Conservation (phyloP, 2,888 invertebrate genomes). For the Dicranocentrus wangi region DNA sequence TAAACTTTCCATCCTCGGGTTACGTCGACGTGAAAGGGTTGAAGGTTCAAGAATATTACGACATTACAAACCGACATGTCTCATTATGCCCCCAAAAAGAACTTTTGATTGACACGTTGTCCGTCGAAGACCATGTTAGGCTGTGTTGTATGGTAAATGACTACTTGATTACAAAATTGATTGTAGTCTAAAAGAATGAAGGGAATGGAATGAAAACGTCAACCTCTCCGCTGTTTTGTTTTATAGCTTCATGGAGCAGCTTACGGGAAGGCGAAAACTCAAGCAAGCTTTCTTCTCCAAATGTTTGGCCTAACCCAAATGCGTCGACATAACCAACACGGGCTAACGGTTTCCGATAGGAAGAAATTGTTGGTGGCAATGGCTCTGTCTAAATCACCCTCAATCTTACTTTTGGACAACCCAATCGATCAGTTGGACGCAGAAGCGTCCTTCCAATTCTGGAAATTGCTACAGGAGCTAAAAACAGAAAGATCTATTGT, state of each 20-base stretch:
- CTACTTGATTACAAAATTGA: not conserved
- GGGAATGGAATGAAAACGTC: not conserved
- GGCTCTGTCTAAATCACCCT: conserved; percentile 65
- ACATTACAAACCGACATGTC: conserved; percentile 51
- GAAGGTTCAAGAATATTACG: conserved; percentile 54
- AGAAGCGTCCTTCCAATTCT: conserved; percentile 54
- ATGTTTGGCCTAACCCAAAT: conserved; percentile 51
- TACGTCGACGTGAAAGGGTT: conserved; percentile 60
- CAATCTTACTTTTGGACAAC: conserved; percentile 62
- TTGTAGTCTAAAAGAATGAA: too few relatives aligned
- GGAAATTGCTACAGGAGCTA: conserved; percentile 61
- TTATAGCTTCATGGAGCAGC: conserved; percentile 57
- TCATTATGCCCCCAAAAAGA: conserved; percentile 64
- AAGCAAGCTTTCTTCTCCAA: conserved; percentile 55
- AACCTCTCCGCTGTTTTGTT: not conserved
- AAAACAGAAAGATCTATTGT: conserved; percentile 57
- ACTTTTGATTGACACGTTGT: conserved; percentile 52
- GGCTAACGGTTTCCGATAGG: conserved; percentile 50
- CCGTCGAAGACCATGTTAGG: conserved; percentile 64
- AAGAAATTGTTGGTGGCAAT: conserved; percentile 63
- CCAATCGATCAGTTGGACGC: conserved; percentile 62
- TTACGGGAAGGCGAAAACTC: conserved; percentile 50
- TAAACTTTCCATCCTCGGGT: conserved; percentile 54
- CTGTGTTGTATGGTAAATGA: conserved; percentile 60
- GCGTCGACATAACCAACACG: conserved; percentile 36